phyloP scores from a whole-genome alignment of 2,888 invertebrate species.

The Orchestes rusci region DNA sequence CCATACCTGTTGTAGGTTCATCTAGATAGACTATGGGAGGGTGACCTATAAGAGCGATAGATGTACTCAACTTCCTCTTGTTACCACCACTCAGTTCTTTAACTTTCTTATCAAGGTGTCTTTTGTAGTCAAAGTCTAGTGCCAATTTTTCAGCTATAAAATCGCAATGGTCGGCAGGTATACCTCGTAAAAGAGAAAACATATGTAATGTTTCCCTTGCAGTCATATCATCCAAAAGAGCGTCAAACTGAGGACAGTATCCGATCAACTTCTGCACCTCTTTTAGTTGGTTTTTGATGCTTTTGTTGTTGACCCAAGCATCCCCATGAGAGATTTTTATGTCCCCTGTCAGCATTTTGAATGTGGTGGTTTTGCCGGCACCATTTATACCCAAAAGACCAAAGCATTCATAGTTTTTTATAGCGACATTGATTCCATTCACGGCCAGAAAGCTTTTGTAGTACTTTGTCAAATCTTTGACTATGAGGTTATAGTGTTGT shows the following conservation, averaged over 20 bases:
- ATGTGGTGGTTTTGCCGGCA: constrained; percentile 83
- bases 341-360: constrained; percentile 86
- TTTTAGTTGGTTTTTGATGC: constrained; percentile 47
- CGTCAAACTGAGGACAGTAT: constrained; percentile 55
- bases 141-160: constrained; percentile 40
- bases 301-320: constrained; percentile 52
- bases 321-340: constrained; percentile 62
- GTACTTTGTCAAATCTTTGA: constrained; percentile 69
- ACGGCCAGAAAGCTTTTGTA: constrained; percentile 64
- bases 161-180: constrained; percentile 26
- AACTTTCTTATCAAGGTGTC: constrained; percentile 45
- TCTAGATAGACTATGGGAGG: constrained; percentile 49
- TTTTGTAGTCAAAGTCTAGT: constrained; percentile 42
- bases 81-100: constrained; percentile 49
- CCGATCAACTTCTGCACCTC: constrained; percentile 51
- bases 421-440: constrained; percentile 56
- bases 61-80: constrained; percentile 51
- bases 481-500: constrained; percentile 49
- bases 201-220: constrained; percentile 48
- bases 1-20: constrained; percentile 61
- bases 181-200: constrained; percentile 48
- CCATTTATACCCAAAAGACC: constrained; percentile 76
- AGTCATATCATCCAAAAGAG: constrained; percentile 49
- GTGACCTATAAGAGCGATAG: constrained; percentile 50
- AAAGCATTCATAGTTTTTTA: constrained; percentile 70